phyloP scores from a whole-genome alignment of 2,797 vertebrate genomes.

The Jordanella pulchra region DNA sequence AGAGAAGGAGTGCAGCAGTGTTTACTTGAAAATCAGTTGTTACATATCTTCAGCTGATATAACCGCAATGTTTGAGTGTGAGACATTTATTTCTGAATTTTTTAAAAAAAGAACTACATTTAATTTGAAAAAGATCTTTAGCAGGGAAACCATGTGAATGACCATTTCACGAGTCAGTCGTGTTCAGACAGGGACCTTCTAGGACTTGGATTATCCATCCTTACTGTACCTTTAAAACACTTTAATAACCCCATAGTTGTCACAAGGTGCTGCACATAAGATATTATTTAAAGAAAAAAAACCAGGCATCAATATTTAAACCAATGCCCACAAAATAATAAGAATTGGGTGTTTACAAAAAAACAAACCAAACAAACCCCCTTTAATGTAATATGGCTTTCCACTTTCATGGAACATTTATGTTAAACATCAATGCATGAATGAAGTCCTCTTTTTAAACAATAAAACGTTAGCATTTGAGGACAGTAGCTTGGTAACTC shows the following conservation, averaged over 20 bases:
- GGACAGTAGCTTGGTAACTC: background rate
- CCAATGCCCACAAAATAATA: no score
- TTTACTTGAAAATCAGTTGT: no score
- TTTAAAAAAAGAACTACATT: background rate
- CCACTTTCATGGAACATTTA: background rate
- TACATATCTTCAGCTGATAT: no score
- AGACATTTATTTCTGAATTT: no score
- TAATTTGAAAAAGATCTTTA: background rate
- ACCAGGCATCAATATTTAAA: background rate
- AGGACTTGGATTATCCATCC: no score
- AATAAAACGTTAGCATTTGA: background rate
- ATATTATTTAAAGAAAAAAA: background rate
- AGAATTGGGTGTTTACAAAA: no score
- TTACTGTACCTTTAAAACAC: no score
- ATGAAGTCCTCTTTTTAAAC: background rate
- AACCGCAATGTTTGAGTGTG: no score
- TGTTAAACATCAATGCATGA: background rate
- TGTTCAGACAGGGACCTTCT: background rate
- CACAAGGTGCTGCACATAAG: background rate
- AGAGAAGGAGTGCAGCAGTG: background rate
- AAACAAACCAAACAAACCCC: no score
- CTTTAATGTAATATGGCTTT: background rate
- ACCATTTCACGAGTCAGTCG: no score
- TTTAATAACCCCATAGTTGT: background rate
- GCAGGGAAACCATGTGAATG: background rate